Evolutionary conservation across 2,888 invertebrate genomes (phyloP).

Genomic region (Caenorhabditis afra): DNA sequence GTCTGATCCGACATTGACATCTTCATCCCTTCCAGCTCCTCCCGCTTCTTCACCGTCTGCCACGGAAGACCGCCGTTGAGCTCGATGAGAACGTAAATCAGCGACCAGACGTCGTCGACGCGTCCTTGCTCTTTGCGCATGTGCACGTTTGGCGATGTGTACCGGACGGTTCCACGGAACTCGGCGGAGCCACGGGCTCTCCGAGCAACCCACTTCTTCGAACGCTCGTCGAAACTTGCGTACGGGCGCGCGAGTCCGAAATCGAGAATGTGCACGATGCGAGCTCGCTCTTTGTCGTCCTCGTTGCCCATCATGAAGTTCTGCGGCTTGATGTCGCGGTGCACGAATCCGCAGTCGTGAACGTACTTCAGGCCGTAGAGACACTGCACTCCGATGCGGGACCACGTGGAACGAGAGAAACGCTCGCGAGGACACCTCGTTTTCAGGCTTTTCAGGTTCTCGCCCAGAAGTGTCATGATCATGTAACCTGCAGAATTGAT

Average conservation of each 20-base stretch:
- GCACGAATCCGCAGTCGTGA: slow-evolving; percentile 70
- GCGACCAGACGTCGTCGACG: slow-evolving; percentile 61
- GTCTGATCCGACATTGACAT: slow-evolving; percentile 56
- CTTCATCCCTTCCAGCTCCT: slow-evolving; percentile 65
- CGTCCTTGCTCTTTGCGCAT: slow-evolving; percentile 69
- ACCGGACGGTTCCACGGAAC: slow-evolving; percentile 76
- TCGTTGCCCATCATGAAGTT: slow-evolving; percentile 72
- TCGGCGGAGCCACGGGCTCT: slow-evolving; percentile 72
- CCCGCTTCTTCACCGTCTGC: slow-evolving; percentile 69
- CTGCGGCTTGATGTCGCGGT: slow-evolving; percentile 69
- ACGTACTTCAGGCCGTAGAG: slow-evolving; percentile 67
- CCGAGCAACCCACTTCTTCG: slow-evolving; percentile 40
- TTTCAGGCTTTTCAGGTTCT: slow-evolving; percentile 68
- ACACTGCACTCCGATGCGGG: slow-evolving; percentile 70
- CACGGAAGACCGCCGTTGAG: slow-evolving; percentile 84
- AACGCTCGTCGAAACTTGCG: slow-evolving; percentile 15
- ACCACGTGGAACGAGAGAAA: slow-evolving; percentile 68
- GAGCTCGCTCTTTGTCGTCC: slow-evolving; percentile 61
- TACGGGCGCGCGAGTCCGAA: slow-evolving; percentile 68
- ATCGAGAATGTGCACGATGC: slow-evolving; percentile 66
- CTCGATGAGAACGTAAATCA: slow-evolving; percentile 70
- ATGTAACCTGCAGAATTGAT: slow-evolving; percentile 69
- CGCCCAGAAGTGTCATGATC: slow-evolving; percentile 74
- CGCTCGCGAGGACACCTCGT: slow-evolving; percentile 44
- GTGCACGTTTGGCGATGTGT: slow-evolving; percentile 74